Percentiles rank a stretch among this genome's conserved stretches.
Conservation (phyloP, 2,113 vertebrate genomes). For the Leptocoma aspasia region DNA sequence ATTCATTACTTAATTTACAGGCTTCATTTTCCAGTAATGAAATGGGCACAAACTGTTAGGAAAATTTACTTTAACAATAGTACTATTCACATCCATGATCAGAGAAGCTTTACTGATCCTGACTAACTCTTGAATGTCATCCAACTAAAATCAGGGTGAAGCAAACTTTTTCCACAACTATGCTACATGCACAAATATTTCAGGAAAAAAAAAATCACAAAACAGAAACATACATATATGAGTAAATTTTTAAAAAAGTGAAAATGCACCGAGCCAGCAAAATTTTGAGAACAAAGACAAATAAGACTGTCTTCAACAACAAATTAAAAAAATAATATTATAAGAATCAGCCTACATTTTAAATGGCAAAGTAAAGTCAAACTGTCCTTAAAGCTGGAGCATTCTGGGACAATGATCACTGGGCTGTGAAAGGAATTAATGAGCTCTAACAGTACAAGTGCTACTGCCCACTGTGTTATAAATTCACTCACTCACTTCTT, state of each 20-base stretch:
- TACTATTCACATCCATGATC: neutral
- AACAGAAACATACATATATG: neutral
- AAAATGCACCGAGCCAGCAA: neutral
- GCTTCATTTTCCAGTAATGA: neutral
- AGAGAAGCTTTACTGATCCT: neutral
- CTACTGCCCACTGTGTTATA: neutral
- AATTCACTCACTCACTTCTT: neutral
- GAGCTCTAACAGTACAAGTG: neutral
- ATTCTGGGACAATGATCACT: neutral
- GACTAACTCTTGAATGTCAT: neutral
- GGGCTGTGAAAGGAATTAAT: conserved; percentile 33
- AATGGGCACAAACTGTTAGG: neutral
- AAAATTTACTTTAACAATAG: neutral
- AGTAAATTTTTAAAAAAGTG: neutral
- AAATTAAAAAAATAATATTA: neutral
- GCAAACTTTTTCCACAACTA: neutral
- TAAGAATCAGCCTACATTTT: neutral
- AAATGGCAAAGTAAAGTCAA: neutral
- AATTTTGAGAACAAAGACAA: neutral
- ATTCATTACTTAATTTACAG: neutral
- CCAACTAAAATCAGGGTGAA: neutral
- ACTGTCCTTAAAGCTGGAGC: neutral
- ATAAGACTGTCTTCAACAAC: neutral
- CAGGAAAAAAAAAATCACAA: neutral
- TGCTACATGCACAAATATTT: neutral